phyloP scores from a whole-genome alignment of 2,888 invertebrate genomes.

The Drosophila ochracea region DNA sequence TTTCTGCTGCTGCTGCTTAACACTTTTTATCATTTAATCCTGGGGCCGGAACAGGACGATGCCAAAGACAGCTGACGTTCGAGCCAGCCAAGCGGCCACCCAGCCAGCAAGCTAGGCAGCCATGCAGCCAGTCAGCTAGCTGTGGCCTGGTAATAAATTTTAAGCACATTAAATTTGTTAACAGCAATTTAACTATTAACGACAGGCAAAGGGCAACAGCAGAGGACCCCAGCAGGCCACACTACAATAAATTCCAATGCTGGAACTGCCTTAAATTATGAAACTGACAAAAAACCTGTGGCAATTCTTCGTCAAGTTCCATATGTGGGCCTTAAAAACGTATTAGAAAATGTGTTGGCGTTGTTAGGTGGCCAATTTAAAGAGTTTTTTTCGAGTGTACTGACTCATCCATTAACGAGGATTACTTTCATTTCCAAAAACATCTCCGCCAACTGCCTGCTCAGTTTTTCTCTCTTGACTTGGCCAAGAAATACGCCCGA shows the following conservation, averaged over 20 bases:
- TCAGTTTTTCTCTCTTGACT: conserved; percentile 28
- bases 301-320: too few relatives aligned
- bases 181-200: conserved; percentile 77
- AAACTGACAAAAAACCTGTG: too few relatives aligned
- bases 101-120: conserved; percentile 6
- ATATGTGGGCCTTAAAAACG: background rate
- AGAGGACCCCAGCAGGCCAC: conserved; percentile 8
- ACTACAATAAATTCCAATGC: conserved; percentile 9
- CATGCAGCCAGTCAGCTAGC: background rate
- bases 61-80: conserved; percentile 40
- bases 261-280: background rate
- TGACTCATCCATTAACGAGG: conserved; percentile 68
- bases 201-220: conserved; percentile 39
- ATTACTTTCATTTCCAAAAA: conserved; percentile 48
- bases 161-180: conserved; percentile 76
- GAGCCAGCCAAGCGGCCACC: conserved; percentile 5
- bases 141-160: conserved; percentile 63
- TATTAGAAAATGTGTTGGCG: background rate
- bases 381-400: conserved; percentile 22
- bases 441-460: conserved; percentile 18
- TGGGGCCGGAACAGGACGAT: conserved; percentile 54
- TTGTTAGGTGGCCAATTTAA: background rate
- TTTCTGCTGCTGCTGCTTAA: conserved; percentile 53
- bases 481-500: conserved; percentile 47
- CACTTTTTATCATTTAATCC: conserved; percentile 71